Evolutionary conservation across 2,797 vertebrate species (phyloP).

Genomic region (Thunnus albacares): DNA sequence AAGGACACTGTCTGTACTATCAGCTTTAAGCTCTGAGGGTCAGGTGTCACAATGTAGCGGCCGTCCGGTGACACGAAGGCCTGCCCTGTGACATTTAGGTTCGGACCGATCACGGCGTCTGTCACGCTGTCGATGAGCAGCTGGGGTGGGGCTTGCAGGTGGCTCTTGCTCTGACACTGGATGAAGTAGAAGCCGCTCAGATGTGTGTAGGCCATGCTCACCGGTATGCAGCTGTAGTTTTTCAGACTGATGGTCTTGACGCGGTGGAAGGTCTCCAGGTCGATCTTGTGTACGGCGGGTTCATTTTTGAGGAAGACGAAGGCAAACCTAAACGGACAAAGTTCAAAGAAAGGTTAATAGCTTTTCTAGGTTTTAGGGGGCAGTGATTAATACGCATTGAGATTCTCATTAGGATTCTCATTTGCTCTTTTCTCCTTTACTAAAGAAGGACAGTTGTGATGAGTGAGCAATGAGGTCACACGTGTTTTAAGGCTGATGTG

Average conservation of each 20-base stretch:
- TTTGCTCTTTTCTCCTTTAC: conserved; percentile 71
- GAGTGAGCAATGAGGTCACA: conserved; percentile 49
- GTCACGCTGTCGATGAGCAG: conserved; percentile 94
- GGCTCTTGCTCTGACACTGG: conserved; percentile 84
- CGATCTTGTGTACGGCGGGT: conserved; percentile 91
- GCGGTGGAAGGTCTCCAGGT: conserved; percentile 93
- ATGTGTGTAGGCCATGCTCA: conserved; percentile 94
- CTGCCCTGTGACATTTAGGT: conserved; percentile 83
- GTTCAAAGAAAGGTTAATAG: conserved; percentile 80
- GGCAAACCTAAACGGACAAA: conserved; percentile 90
- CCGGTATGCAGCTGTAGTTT: conserved; percentile 88
- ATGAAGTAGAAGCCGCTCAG: conserved; percentile 94
- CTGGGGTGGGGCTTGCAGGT: conserved; percentile 74
- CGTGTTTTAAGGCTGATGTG: conserved; percentile 38
- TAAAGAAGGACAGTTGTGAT: conserved; percentile 56
- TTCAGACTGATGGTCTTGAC: conserved; percentile 92
- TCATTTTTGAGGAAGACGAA: conserved; percentile 92
- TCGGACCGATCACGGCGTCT: conserved; percentile 89
- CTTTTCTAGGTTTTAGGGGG: conserved; percentile 45
- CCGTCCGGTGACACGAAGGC: conserved; percentile 91
- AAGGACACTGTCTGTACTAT: conserved; percentile 90
- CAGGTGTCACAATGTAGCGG: conserved; percentile 89
- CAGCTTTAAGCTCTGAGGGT: conserved; percentile 80
- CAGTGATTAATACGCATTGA: conserved; percentile 63
- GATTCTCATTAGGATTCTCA: conserved; percentile 77